phyloP scores from a whole-genome alignment of 2,113 vertebrate genomes.

The Bothrops jararaca region DNA sequence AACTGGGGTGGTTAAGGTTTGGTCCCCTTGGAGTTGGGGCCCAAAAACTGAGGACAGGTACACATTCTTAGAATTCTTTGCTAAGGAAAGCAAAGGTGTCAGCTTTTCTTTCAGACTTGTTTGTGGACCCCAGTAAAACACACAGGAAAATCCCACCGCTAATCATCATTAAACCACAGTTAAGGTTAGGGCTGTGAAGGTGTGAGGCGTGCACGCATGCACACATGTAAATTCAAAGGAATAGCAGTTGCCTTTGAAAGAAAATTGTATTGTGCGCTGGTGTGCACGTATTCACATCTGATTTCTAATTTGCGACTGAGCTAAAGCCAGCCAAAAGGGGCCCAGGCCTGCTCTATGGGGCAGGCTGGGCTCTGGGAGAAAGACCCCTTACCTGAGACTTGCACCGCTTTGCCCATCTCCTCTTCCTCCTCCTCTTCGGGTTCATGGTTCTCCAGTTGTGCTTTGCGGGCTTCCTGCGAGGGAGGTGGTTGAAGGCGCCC shows the following conservation, averaged over 20 bases:
- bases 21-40: no score
- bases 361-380: no score
- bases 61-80: not conserved
- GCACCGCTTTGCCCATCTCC: conserved; percentile 79
- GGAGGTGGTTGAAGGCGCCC: not conserved
- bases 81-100: no score
- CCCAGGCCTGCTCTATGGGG: not conserved
- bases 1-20: not conserved
- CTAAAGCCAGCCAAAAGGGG: not conserved
- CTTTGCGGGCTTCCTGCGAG: conserved; percentile 84
- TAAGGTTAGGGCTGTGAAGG: not conserved
- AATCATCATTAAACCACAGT: no score
- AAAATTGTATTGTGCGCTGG: no score
- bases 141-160: not conserved
- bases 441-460: conserved; percentile 93
- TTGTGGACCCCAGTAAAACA: not conserved
- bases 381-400: conserved; percentile 76
- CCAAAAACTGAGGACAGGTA: not conserved
- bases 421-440: conserved; percentile 93
- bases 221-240: no score
- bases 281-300: no score
- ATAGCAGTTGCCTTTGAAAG: no score
- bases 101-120: no score
- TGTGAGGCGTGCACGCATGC: no score
- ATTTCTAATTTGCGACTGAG: no score